phyloP scores from a whole-genome alignment of 2,888 invertebrate species.

The Alviniconcha strummeri region DNA sequence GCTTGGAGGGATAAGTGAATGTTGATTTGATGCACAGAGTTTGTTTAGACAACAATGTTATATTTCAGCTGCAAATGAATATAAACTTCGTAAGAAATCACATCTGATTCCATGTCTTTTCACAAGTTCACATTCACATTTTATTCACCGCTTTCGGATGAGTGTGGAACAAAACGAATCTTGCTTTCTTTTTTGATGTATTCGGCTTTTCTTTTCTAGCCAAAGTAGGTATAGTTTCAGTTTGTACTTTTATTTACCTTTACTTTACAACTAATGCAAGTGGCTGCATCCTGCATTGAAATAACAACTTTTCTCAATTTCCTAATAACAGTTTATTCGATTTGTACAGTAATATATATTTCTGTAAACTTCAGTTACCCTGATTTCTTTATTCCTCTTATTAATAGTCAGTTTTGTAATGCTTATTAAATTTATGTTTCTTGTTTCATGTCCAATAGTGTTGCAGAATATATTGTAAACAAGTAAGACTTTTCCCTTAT shows the following conservation, averaged over 20 bases:
- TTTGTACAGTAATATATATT: neutral
- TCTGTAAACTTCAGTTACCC: neutral
- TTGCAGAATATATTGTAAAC: slow-evolving; percentile 66
- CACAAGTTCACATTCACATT: neutral
- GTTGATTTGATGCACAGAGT: slow-evolving; percentile 31
- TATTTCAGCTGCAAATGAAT: too few relatives aligned
- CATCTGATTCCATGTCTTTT: neutral
- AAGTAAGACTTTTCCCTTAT: slow-evolving; percentile 58
- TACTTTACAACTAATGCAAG: too few relatives aligned
- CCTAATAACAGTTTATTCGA: neutral
- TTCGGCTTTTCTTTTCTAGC: neutral
- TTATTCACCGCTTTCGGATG: neutral
- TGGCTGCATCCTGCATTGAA: neutral
- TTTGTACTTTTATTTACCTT: too few relatives aligned
- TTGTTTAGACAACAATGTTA: neutral
- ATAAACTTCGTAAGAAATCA: too few relatives aligned
- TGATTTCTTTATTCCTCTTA: neutral
- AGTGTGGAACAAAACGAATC: neutral
- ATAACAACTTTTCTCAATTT: slow-evolving; percentile 11
- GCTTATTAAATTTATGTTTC: slow-evolving; percentile 43
- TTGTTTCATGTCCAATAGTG: slow-evolving; percentile 61
- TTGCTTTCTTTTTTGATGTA: neutral
- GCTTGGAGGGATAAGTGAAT: slow-evolving; percentile 21
- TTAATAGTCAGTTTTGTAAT: slow-evolving; percentile 22
- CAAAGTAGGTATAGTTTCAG: too few relatives aligned